phyloP scores from a whole-genome alignment of 2,888 invertebrate species.

The Bombylius major region DNA sequence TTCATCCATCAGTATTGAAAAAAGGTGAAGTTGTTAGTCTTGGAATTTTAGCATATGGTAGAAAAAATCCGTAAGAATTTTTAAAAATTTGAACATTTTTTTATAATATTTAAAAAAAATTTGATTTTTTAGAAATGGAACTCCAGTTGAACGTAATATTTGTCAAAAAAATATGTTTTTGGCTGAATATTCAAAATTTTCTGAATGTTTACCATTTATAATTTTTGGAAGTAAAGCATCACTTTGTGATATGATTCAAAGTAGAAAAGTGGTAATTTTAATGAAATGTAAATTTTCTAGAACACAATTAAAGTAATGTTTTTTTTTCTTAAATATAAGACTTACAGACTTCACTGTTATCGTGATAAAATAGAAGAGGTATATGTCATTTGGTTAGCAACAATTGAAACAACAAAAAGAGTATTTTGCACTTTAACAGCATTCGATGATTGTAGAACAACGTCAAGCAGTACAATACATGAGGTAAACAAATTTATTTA shows the following conservation, averaged over 20 bases:
- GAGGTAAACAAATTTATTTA: slow-evolving; percentile 11
- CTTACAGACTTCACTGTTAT: slow-evolving; percentile 11
- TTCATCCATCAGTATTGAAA: slow-evolving; percentile 17
- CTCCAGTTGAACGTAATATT: slow-evolving; percentile 3
- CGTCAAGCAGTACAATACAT: slow-evolving; percentile 21
- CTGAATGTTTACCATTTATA: slow-evolving; percentile 18
- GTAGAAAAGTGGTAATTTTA: slow-evolving; percentile 14
- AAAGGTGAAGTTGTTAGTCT: slow-evolving; percentile 21
- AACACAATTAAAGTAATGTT: background rate
- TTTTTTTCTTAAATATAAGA: slow-evolving; percentile 1
- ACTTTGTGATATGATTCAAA: slow-evolving; percentile 15
- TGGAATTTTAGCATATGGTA: slow-evolving; percentile 23
- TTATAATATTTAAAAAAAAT: background rate
- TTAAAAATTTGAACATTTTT: background rate
- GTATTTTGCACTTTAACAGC: slow-evolving; percentile 22
- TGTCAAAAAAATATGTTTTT: slow-evolving; percentile 23
- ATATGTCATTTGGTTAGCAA: slow-evolving; percentile 21
- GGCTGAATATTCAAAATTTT: slow-evolving; percentile 17
- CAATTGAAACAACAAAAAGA: slow-evolving; percentile 22
- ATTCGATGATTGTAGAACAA: slow-evolving; percentile 21
- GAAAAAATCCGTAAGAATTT: slow-evolving; percentile 11
- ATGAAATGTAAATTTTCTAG: background rate
- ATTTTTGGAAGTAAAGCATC: slow-evolving; percentile 23
- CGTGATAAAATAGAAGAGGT: slow-evolving; percentile 16
- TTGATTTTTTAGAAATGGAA: background rate